Conservation (phyloP, 2,888 invertebrate species). For the Iselma pallidipennis region DNA sequence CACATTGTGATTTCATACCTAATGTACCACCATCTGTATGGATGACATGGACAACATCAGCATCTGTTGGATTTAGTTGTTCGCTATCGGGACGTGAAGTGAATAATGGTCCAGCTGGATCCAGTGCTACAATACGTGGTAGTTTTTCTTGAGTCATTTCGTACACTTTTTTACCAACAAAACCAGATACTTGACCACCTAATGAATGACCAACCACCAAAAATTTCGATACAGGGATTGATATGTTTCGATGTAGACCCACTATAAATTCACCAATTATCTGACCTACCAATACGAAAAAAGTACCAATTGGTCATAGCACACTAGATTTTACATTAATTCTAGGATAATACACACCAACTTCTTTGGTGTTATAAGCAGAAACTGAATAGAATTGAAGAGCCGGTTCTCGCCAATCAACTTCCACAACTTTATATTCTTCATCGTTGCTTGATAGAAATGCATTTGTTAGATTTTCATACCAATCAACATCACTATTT, state of each 20-base stretch:
- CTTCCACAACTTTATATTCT: neutral
- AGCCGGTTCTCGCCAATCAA: neutral
- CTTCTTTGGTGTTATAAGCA: neutral
- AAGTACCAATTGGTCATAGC: no score
- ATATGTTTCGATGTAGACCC: neutral
- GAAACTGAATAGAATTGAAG: neutral
- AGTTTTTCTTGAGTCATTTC: conserved; percentile 20
- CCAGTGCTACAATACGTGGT: no score
- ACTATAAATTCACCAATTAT: no score
- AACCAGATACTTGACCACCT: conserved; percentile 32
- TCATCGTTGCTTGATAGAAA: neutral
- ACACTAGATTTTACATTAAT: no score
- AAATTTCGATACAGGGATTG: conserved; percentile 11
- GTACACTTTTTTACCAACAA: conserved; percentile 25
- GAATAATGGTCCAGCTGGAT: no score
- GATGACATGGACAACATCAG: no score
- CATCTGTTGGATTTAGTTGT: no score
- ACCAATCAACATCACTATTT: neutral
- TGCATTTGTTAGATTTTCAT: neutral
- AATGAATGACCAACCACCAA: conserved; percentile 35
- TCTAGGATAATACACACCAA: neutral
- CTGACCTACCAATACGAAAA: neutral
- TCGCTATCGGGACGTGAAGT: no score
- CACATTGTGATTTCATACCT: no score
- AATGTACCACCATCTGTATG: no score